Evolutionary conservation across 2,888 invertebrate species (phyloP), one percentile per base, ranked within the genome.

Genomic region (Tupiocoris notatus): DNA sequence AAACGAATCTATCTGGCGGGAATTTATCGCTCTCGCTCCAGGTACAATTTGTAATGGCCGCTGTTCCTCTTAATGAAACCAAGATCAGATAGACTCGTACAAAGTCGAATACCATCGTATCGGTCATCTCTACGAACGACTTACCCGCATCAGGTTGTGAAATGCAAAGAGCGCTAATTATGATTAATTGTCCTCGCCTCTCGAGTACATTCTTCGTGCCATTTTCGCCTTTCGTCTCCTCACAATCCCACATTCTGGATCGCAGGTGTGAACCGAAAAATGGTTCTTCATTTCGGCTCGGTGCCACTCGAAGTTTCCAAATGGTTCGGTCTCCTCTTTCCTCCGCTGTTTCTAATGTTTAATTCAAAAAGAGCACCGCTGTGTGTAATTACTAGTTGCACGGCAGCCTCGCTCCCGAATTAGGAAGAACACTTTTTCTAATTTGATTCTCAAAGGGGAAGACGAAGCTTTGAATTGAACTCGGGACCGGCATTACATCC

Each of bases 161-260:
- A 39, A 39, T 39, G 39, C 39, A 39, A 67, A 67, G 21, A 67
- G 56, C 39, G 67, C 56, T 67, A 67, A 67, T 67, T 67, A 67
- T 67, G 67, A 67, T 67, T 67, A 57, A 57, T 67, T 22, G 67
- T n/a, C 65, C 17, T 39, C 12, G 39, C 39, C 39, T 7, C n/a
- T 39, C 6, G 39, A 3, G 39, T 7, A 3, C 39, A 39, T 39
- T 39, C 3, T 12, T 39, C 12, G 39, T 39, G 39, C 39, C n/a
- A 39, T 12, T 3, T 39, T 7, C 39, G 6, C 39, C 39, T 12
- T 39, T 12, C 39, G n/a, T n/a, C n/a, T n/a, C n/a, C n/a, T n/a
- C n/a, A n/a, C n/a, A n/a, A n/a, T n/a, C n/a, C n/a, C n/a, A n/a
- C n/a, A n/a, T n/a, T n/a, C n/a, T n/a, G n/a, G n/a, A 39, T 12